Conservation (phyloP, 2,797 vertebrate species). For the Amblyraja radiata region DNA sequence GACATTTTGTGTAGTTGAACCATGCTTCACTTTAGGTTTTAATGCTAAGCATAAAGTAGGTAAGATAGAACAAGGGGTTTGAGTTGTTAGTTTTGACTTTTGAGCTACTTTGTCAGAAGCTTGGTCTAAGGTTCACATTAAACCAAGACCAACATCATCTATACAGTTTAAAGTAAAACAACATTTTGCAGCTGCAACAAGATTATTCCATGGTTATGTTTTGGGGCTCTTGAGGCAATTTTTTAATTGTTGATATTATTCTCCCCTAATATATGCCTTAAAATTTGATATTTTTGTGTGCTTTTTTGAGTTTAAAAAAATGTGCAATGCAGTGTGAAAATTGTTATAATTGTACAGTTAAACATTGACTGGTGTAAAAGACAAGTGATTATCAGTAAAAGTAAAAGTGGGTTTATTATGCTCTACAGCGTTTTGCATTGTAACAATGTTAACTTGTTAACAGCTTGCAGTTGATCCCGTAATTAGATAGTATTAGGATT, state of each 20-base stretch:
- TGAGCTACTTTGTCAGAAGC: not conserved
- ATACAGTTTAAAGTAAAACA: constrained; percentile 39
- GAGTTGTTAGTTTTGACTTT: not conserved
- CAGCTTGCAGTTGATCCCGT: not conserved
- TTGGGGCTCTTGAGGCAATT: constrained; percentile 40
- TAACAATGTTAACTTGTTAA: not conserved
- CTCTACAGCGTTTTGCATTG: not conserved
- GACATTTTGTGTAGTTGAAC: not conserved
- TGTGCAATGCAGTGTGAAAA: not conserved
- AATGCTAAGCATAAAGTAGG: not conserved
- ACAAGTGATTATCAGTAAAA: not conserved
- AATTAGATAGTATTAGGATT: no score
- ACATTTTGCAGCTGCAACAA: constrained; percentile 44
- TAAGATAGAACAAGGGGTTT: not conserved
- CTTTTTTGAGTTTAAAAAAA: no score
- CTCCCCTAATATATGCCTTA: constrained; percentile 45
- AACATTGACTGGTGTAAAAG: not conserved
- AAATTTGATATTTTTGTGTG: constrained; percentile 36
- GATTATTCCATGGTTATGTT: constrained; percentile 44
- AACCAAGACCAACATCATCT: not conserved
- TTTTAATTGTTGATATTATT: constrained; percentile 46
- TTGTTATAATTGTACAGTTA: not conserved
- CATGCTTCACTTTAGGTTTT: not conserved
- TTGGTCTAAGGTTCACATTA: not conserved
- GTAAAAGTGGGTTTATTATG: not conserved